Evolutionary conservation across 2,113 vertebrate species (phyloP), one percentile per base, ranked within the genome.

Genomic region (Apus apus): DNA sequence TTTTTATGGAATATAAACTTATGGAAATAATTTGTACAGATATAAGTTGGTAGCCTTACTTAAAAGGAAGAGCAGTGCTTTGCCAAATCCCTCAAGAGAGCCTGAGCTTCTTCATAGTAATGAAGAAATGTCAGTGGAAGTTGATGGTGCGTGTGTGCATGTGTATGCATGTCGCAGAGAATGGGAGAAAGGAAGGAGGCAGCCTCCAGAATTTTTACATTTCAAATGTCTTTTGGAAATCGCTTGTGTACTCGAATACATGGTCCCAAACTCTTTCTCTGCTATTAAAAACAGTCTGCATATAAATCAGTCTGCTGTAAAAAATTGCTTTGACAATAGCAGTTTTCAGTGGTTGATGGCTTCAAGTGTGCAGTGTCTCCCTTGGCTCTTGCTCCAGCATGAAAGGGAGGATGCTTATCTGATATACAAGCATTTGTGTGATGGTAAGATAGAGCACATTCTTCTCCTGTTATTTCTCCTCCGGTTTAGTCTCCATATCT

Each of bases 161-260:
- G 97, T 96, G 90, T 96, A 93, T 93, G 94, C 91, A 96, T 96
- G 93, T 91, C 88, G 76, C 54, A 81, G 50, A 74, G 81, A 96
- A 88, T 53, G 17, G 54, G 61, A 93, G 60, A 95, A 94, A 96
- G 74, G 79, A 95, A 65, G 65, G 68, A 94, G 76, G 53, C 87
- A 91, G 85, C 64, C 67, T 93, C 94, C 83, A 83, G 96, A 96
- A 96, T 94, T 97, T 97, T 97, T 94, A 97, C 89, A 97, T 97
- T 93, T 95, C 95, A 97, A 97, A 97, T 97, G 97, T 96, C 95
- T 94, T 94, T 97, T 94, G 87, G 96, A 97, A 98, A 97, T 97
- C 97, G 96, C 94, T 96, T 97, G 92, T 96, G 87, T 93, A 93
- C 94, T 92, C 76, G 86, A 89, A 95, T 82, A 92, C 81, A 87